Conservation (phyloP, 2,888 invertebrate species). For the Clistopyga incitator region DNA sequence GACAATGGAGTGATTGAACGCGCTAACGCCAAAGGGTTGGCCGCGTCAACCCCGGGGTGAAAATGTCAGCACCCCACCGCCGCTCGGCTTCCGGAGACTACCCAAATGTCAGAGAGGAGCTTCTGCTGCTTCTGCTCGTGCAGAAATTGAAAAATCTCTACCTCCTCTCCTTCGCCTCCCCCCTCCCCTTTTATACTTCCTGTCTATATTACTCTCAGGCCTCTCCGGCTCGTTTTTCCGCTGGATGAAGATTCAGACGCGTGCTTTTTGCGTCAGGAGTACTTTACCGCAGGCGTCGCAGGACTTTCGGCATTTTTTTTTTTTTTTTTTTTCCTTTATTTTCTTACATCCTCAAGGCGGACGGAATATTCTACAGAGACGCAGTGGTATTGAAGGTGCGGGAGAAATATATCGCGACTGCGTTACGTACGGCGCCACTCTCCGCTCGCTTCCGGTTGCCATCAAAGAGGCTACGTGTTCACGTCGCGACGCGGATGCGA, state of each 20-base stretch:
- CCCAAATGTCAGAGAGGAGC: constrained; percentile 63
- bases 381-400: constrained; percentile 25
- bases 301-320: constrained; percentile 44
- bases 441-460: constrained; percentile 64
- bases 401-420: constrained; percentile 45
- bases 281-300: constrained; percentile 37
- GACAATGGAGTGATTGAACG: constrained; percentile 83
- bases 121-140: constrained; percentile 46
- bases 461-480: constrained; percentile 53
- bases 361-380: not conserved
- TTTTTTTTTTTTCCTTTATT: constrained; percentile 14
- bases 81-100: constrained; percentile 58
- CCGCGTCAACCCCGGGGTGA: constrained; percentile 82
- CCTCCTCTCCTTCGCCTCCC: constrained; percentile 29
- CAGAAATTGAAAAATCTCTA: constrained; percentile 64
- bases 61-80: constrained; percentile 78
- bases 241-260: constrained; percentile 45
- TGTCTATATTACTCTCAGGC: constrained; percentile 67
- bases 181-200: constrained; percentile 59
- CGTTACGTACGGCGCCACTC: constrained; percentile 58
- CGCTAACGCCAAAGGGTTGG: constrained; percentile 82
- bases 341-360: not conserved
- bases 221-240: constrained; percentile 31
- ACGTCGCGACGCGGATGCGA: constrained; percentile 48
- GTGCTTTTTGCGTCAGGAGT: constrained; percentile 36